Percentiles rank a stretch among this genome's conserved stretches.
Conservation (phyloP, 2,888 invertebrate species). For the Teleiodes luculella region DNA sequence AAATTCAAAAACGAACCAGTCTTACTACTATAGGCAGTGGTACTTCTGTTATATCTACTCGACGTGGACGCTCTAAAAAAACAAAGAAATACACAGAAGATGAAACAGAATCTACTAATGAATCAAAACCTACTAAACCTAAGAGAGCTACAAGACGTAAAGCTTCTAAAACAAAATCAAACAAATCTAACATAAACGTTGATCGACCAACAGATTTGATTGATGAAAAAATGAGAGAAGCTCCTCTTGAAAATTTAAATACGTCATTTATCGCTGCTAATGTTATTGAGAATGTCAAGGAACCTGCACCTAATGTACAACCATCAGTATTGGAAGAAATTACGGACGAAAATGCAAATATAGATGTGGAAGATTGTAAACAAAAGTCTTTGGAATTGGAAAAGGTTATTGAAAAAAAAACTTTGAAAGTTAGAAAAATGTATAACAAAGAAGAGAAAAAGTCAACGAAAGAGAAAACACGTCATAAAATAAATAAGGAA, state of each 20-base stretch:
- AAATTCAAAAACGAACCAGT: conserved; percentile 34
- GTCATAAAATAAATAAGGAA: background rate
- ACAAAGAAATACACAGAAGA: conserved; percentile 31
- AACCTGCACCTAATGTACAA: conserved; percentile 32
- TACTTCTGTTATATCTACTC: conserved; percentile 31
- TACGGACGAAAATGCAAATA: conserved; percentile 21
- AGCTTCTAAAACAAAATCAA: conserved; percentile 23
- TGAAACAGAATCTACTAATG: conserved; percentile 29
- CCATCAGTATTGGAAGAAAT: conserved; percentile 47
- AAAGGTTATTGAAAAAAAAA: conserved; percentile 14
- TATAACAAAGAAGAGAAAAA: background rate
- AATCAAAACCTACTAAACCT: conserved; percentile 21
- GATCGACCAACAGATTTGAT: conserved; percentile 30
- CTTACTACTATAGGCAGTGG: conserved; percentile 31
- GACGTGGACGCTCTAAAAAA: conserved; percentile 24
- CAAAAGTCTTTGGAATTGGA: conserved; percentile 14
- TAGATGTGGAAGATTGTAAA: conserved; percentile 10
- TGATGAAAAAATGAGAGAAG: conserved; percentile 56
- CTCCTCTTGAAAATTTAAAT: conserved; percentile 38
- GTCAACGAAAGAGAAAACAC: background rate
- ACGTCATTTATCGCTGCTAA: conserved; percentile 42
- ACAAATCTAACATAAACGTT: conserved; percentile 15
- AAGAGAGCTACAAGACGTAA: conserved; percentile 27
- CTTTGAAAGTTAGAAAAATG: background rate
- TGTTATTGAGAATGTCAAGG: conserved; percentile 19